Evolutionary conservation across 2,888 invertebrate genomes (phyloP), one percentile per base, ranked within the genome.

Genomic region (Seira musarum): DNA sequence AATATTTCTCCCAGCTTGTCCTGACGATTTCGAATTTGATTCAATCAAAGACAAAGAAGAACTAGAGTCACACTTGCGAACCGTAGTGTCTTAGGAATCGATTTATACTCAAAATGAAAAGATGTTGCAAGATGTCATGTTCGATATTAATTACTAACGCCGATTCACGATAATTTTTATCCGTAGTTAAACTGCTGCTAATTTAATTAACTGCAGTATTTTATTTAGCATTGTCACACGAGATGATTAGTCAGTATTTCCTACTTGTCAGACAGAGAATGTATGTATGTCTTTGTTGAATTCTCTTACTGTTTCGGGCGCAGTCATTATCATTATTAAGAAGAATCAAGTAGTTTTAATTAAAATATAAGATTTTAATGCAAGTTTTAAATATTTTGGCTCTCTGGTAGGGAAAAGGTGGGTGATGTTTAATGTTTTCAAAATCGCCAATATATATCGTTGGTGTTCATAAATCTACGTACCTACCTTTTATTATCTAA

Each of bases 41-140:
- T 1, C 85, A 85, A 57, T 78, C 82, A 46, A 86, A 86, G 70
- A 76, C 72, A 46, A 86, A 86, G 75, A 81, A 82, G 53, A 84
- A 77, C 60, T 82, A 70, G 69, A 57, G 15, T 53, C 15, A 57
- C 30, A 24, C 17, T 21, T 6, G 21, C n/a, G 19, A 35, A 19
- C 15, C 40, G 30, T 40, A 66, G 19, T 40, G 40, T 40, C 40
- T 40, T 13, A 6, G 6, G 40, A 13, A 40, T 40, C 40, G 40
- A 40, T 40, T 40, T 40, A 40, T 40, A 40, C 40, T 40, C 40
- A 40, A 40, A n/a, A 8, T 40, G 40, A 40, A 40, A 40, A 8
- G 40, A 40, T 8, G 6, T 40, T 8, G 13, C 40, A 40, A 8
- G 40, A 40, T 40, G 13, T 40, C 40, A n/a, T 40, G 13, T 40